Evolutionary conservation across 2,797 vertebrate species (phyloP).

Genomic region (Bucorvus abyssinicus): DNA sequence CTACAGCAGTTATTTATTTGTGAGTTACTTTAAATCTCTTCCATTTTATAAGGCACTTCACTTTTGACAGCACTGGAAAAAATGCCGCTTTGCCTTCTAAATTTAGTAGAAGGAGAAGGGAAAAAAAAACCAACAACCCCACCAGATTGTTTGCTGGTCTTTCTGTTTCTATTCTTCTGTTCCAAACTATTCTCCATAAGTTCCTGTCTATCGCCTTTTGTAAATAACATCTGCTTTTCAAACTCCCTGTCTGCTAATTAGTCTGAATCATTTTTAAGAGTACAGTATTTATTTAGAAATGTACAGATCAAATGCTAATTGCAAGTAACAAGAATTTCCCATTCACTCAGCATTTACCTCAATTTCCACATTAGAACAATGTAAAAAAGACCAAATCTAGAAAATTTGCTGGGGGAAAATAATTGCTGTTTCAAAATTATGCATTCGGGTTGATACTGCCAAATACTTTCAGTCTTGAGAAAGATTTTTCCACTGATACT

Average conservation of each 20-base stretch:
- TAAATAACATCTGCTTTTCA: slow-evolving; percentile 70
- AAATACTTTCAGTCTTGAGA: neutral
- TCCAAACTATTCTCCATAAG: slow-evolving; percentile 52
- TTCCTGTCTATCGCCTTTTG: slow-evolving; percentile 42
- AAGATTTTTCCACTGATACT: neutral
- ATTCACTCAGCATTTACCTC: slow-evolving; percentile 23
- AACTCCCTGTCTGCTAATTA: slow-evolving; percentile 58
- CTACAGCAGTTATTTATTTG: slow-evolving; percentile 51
- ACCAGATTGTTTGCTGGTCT: slow-evolving; percentile 43
- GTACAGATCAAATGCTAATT: slow-evolving; percentile 50
- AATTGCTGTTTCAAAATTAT: neutral
- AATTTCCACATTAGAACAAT: neutral
- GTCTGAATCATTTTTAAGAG: neutral
- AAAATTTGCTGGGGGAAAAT: neutral
- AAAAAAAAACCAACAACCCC: neutral
- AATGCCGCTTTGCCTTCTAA: slow-evolving; percentile 47
- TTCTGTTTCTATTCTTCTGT: slow-evolving; percentile 45
- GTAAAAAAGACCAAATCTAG: neutral
- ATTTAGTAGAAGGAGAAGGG: slow-evolving; percentile 37
- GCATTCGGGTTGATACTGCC: neutral
- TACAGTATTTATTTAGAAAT: slow-evolving; percentile 11
- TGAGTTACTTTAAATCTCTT: slow-evolving; percentile 59
- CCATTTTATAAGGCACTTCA: slow-evolving; percentile 54
- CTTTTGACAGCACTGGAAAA: slow-evolving; percentile 53
- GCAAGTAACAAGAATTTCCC: slow-evolving; percentile 29